A percentile compares a stretch with the other conserved stretches of the same genome.
Conservation (phyloP, 1,140 invertebrate genomes). For the Heliconius himera region DNA sequence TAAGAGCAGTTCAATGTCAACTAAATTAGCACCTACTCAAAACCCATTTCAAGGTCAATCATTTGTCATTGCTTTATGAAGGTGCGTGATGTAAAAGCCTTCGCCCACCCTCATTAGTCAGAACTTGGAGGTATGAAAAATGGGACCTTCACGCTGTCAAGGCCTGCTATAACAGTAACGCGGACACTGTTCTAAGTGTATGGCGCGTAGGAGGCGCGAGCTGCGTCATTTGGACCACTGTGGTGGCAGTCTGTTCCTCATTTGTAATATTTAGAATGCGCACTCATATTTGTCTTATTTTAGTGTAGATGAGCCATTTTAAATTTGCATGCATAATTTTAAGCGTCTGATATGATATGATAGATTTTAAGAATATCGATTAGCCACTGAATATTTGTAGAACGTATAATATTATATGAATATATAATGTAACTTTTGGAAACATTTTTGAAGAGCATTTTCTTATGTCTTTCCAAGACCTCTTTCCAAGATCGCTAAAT, state of each 20-base stretch:
- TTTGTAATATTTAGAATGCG: conserved; percentile 3
- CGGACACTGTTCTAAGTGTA: conserved; percentile 19
- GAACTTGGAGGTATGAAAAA: conserved; percentile 39
- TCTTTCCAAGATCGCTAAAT: too few relatives aligned
- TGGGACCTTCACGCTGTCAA: conserved; percentile 49
- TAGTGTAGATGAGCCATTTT: conserved; percentile 12
- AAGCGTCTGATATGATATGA: too few relatives aligned
- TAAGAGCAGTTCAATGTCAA: background rate
- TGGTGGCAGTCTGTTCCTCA: background rate
- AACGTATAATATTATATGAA: too few relatives aligned
- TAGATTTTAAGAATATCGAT: too few relatives aligned
- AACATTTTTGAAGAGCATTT: too few relatives aligned
- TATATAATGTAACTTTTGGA: too few relatives aligned
- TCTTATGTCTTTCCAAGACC: too few relatives aligned
- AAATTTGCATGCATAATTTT: background rate
- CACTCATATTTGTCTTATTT: conserved; percentile 13
- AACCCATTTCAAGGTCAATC: background rate
- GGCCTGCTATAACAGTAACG: conserved; percentile 42
- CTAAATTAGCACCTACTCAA: background rate
- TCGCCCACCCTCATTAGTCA: conserved; percentile 48
- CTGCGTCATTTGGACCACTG: conserved; percentile 17
- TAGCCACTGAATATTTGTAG: too few relatives aligned
- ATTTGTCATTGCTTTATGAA: conserved; percentile 16
- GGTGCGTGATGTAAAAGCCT: conserved; percentile 31
- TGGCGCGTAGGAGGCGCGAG: conserved; percentile 38